phyloP scores from a whole-genome alignment of 2,113 vertebrate genomes.

The Falcunculus frontatus region DNA sequence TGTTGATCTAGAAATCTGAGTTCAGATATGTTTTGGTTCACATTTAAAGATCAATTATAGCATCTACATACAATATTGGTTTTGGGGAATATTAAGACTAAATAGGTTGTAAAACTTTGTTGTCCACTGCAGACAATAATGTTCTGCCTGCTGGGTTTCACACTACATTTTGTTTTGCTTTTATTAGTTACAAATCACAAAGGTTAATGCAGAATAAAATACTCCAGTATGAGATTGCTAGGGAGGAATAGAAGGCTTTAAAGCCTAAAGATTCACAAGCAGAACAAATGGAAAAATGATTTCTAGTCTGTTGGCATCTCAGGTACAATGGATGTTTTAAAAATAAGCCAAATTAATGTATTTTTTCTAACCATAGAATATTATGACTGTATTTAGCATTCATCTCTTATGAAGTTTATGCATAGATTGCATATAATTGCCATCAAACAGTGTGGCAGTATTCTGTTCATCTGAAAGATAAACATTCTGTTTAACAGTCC shows the following conservation, averaged over 20 bases:
- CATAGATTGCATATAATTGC: constrained; percentile 57
- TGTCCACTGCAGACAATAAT: not conserved
- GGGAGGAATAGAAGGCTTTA: not conserved
- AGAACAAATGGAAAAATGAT: constrained; percentile 20
- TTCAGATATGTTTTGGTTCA: not conserved
- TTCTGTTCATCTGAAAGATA: constrained; percentile 40
- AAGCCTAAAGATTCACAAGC: constrained; percentile 1
- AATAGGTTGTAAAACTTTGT: not conserved
- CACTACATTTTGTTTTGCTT: not conserved
- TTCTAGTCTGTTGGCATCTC: constrained; percentile 1
- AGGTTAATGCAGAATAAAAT: constrained; percentile 27
- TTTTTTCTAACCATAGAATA: constrained; percentile 11
- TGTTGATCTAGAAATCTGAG: not conserved
- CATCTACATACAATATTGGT: not conserved
- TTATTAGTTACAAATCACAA: not conserved
- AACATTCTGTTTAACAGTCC: constrained; percentile 40
- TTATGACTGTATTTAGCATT: constrained; percentile 46
- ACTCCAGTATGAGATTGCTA: not conserved
- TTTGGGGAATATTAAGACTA: not conserved
- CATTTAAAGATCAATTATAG: constrained; percentile 10
- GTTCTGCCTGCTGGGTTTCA: not conserved
- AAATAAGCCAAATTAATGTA: constrained; percentile 50
- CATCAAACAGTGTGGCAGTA: not conserved
- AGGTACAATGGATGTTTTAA: constrained; percentile 37
- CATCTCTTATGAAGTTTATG: not conserved